Percentiles rank a stretch among this genome's conserved stretches.
Conservation (phyloP, 37 sponge, comb jelly and placozoan species). For the Beroe forskalii region DNA sequence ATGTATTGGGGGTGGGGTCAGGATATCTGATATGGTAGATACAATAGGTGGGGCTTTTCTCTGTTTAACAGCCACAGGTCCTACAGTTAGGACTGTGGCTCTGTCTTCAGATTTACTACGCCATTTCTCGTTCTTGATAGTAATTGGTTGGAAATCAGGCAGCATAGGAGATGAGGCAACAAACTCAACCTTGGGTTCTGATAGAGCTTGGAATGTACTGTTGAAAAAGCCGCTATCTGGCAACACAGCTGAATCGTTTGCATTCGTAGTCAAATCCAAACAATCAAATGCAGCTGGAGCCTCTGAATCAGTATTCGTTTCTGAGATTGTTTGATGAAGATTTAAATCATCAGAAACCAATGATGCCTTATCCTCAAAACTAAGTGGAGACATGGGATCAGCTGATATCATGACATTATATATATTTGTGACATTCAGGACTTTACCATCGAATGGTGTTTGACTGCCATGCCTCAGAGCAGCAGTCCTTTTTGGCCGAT, state of each 20-base stretch:
- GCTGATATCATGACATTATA: background rate
- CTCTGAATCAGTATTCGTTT: no score
- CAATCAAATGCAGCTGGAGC: background rate
- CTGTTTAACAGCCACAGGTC: background rate
- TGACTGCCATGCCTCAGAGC: no score
- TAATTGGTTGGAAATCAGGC: conserved; percentile 36
- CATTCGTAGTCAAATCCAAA: background rate
- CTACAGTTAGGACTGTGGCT: background rate
- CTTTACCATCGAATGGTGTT: background rate
- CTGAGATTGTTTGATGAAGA: no score
- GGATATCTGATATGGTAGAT: background rate
- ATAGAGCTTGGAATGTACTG: no score
- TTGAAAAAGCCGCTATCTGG: no score
- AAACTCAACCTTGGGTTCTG: background rate
- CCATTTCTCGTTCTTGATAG: background rate
- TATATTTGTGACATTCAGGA: background rate
- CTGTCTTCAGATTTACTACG: background rate
- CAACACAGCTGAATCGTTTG: background rate
- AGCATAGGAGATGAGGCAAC: background rate
- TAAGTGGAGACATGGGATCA: background rate
- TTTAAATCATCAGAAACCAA: no score
- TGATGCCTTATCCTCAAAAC: background rate
- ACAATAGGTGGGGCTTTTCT: background rate
- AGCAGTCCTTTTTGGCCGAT: background rate
- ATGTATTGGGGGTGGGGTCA: no score